Evolutionary conservation across 1,140 invertebrate genomes (phyloP), one percentile per base, ranked within the genome.

Genomic region (Sarcophaga bullata): DNA sequence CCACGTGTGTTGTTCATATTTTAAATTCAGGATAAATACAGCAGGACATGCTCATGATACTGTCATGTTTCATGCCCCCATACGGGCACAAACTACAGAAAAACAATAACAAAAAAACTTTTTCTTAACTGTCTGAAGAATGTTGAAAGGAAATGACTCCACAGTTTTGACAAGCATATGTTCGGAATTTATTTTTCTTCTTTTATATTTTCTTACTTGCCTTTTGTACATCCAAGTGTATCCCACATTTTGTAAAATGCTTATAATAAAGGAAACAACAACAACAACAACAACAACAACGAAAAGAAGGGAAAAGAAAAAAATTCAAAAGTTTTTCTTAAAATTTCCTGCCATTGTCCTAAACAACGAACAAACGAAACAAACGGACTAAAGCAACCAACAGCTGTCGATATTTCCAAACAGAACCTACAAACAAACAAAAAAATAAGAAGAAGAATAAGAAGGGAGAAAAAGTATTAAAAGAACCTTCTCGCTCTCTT

Each of bases 361-460:
- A n/a, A 68, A 68, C n/a, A 68, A 52, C 8, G 13, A 3, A 52
- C 8, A 52, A n/a, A n/a, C n/a, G n/a, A n/a, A n/a, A n/a, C n/a
- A n/a, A 52, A 52, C 8, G 13, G 13, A 52, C 13, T 0, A 52
- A 52, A 52, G 25, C 8, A 10, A 68, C 62, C 11, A 19, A 68
- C 62, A 68, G 62, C 62, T 68, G 62, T 68, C 62, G 62, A 68
- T 68, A 68, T 68, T 68, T 68, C 19, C 17, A 68, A 62, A 62
- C 10, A 19, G 62, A 68, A 68, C 62, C 62, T 68, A 68, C 62
- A 11, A 68, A 37, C 25, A 37, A 37, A 37, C 25, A 37, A 37
- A 37, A n/a, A n/a, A 37, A 1, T 37, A 37, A 37, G 25, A 37
- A 37, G 25, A 37, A 37, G 25, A 37, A 37, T 37, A 37, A 2